Conservation (phyloP, 2,113 vertebrate species). For the Oreochromis spilurus region DNA sequence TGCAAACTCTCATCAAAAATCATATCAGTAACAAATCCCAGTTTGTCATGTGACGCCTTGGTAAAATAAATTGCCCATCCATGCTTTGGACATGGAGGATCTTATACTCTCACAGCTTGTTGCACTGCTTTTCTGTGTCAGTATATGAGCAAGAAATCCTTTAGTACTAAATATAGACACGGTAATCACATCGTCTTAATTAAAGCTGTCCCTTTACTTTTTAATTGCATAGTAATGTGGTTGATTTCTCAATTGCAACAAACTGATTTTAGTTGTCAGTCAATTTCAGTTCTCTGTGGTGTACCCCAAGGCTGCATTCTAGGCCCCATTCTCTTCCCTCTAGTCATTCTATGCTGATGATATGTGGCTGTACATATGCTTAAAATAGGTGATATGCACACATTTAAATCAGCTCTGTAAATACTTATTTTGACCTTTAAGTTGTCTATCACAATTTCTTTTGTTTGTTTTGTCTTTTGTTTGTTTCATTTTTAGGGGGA, state of each 20-base stretch:
- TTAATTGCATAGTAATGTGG: not conserved
- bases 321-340: not conserved
- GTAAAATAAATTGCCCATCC: not conserved
- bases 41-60: not conserved
- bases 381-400: not conserved
- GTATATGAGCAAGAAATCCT: not conserved
- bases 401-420: not conserved
- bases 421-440: not conserved
- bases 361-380: not conserved
- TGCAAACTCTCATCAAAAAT: not conserved
- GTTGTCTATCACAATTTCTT: not conserved
- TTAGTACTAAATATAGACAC: not conserved
- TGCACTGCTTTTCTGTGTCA: not conserved
- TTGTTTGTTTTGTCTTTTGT: not conserved
- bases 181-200: not conserved
- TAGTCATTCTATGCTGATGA: not conserved
- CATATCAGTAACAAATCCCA: not conserved
- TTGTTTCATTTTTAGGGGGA: not conserved
- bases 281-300: not conserved
- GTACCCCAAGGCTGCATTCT: not conserved
- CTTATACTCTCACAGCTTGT: not conserved
- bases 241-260: not conserved
- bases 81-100: not conserved
- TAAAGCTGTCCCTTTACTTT: not conserved
- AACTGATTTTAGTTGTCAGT: not conserved